Percentiles rank a stretch among this genome's conserved stretches.
These are phyloP conservation scores for Steatornis caripensis DNA, from an alignment of 2,113 vertebrate species.

Conservation along the genomic window DNA sequence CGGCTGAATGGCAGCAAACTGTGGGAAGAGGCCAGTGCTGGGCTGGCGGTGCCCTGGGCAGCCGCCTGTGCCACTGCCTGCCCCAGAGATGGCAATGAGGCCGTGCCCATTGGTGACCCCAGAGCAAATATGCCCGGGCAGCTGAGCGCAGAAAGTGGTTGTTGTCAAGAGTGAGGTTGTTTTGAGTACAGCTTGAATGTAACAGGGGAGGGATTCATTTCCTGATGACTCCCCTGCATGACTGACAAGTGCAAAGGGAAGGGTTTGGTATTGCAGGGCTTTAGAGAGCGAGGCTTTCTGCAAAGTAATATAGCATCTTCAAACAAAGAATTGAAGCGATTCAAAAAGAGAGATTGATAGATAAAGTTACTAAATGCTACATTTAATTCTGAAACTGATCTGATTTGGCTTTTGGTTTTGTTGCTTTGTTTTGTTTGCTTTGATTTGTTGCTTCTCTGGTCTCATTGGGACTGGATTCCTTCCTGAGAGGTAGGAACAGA, in stretches of 20 bases:
- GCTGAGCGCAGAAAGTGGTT: neutral
- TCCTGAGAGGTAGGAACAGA: neutral
- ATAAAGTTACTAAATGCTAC: neutral
- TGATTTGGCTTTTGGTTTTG: too few relatives aligned
- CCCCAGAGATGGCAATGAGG: neutral
- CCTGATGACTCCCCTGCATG: fast-evolving
- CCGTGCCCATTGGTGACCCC: fast-evolving
- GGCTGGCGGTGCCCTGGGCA: fast-evolving
- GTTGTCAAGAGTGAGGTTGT: neutral
- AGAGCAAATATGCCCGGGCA: neutral
- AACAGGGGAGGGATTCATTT: neutral
- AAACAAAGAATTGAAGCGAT: neutral
- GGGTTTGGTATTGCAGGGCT: neutral
- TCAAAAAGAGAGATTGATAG: neutral
- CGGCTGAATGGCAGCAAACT: neutral
- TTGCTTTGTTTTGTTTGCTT: too few relatives aligned
- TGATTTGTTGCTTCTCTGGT: neutral
- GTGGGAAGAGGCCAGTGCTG: neutral
- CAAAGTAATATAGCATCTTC: neutral
- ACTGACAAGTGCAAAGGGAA: neutral
- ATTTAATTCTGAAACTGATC: neutral
- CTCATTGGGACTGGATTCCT: neutral
- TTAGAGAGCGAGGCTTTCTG: neutral
- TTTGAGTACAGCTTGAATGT: neutral
- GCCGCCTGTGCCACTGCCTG: neutral